Percentiles rank a stretch among this genome's conserved stretches.
phyloP scores from a whole-genome alignment of 2,113 vertebrate species.

The Microtus oregoni region DNA sequence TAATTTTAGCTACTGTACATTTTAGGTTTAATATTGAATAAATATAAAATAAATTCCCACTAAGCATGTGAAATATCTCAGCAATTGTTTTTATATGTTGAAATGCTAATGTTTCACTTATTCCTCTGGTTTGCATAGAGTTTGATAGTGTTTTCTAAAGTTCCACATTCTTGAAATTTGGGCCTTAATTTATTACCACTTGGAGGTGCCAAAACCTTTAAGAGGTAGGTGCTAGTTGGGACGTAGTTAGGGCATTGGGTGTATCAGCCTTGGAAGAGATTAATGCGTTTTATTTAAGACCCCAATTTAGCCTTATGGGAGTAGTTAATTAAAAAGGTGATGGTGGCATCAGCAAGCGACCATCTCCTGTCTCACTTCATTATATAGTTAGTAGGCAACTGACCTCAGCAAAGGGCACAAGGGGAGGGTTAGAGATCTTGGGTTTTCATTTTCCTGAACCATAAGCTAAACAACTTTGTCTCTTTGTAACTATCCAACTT shows the following conservation, averaged over 20 bases:
- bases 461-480: background rate
- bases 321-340: background rate
- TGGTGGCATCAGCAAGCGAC: no score
- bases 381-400: background rate
- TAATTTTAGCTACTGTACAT: conserved; percentile 35
- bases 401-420: background rate
- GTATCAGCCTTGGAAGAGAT: background rate
- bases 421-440: no score
- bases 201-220: background rate
- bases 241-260: background rate
- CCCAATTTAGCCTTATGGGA: background rate
- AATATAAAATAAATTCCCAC: conserved; percentile 16
- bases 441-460: background rate
- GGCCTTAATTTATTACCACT: background rate
- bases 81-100: background rate
- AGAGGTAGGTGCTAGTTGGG: background rate
- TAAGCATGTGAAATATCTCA: background rate
- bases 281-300: background rate
- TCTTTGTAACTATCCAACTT: background rate
- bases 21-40: background rate
- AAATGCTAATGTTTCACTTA: background rate
- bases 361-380: background rate
- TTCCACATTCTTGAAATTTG: background rate
- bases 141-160: background rate
- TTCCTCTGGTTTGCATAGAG: background rate